Evolutionary conservation across 2,797 vertebrate genomes (phyloP), one percentile per base, ranked within the genome.

Genomic region (Buceros bicornis): DNA sequence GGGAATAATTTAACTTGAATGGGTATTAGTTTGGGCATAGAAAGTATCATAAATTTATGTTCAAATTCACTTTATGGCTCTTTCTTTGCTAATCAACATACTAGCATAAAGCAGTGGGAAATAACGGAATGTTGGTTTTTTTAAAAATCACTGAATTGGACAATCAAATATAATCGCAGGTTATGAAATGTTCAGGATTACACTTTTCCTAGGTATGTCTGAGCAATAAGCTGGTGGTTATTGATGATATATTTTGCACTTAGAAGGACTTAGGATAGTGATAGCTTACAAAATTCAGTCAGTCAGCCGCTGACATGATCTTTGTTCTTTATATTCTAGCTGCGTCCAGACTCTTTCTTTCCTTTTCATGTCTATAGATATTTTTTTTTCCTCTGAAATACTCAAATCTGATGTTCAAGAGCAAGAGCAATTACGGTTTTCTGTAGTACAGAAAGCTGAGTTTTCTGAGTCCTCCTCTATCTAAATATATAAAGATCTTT

Each of bases 81-180:
- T 65, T 64, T 73, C 64, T 87, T 91, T 92, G n/a, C 72, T 91
- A 84, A 69, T 94, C 76, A 79, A 24, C 35, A 17, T 57, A 57
- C 10, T n/a, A 66, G 43, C 47, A 60, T 51, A 87, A 92, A 77
- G 28, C 37, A 76, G 11, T 65, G 45, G 57, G 45, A 91, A 87
- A 61, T 71, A 83, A 58, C 40, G 21, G 42, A 69, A 35, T 82
- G 58, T 69, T 56, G 9, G 35, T 21, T 51, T 66, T 47, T 47
- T 82, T 82, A 21, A 10, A 14, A 66, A 37, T 51, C 85, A 11
- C 21, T 64, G 53, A 67, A 37, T 71, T 73, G 61, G 33, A 15
- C 50, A 67, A 86, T 90, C 14, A 78, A 16, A 71, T 43, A 61
- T 2, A 2, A 51, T 81, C 3, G 2, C 42, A 43, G 56, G 35